phyloP scores from a whole-genome alignment of 2,113 vertebrate species.

The Sylvilagus bachmani region DNA sequence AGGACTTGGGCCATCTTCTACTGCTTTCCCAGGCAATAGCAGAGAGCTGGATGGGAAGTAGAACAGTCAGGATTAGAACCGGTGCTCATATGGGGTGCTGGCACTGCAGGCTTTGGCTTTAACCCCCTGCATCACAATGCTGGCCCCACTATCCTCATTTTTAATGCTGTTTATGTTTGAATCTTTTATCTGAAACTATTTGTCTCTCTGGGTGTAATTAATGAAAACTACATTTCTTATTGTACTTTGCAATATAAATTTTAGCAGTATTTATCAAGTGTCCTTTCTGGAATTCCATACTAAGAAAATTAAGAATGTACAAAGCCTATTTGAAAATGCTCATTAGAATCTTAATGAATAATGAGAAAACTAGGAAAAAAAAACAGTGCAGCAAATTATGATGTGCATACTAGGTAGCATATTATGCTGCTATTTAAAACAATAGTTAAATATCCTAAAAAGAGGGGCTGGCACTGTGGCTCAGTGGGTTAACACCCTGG shows the following conservation, averaged over 20 bases:
- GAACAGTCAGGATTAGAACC: too few species aligned
- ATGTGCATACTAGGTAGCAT: neutral
- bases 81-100: too few species aligned
- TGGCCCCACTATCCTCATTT: neutral
- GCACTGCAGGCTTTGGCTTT: too few species aligned
- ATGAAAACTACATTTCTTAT: neutral
- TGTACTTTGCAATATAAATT: neutral
- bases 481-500: too few species aligned
- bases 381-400: neutral
- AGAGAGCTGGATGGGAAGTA: too few species aligned
- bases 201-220: neutral
- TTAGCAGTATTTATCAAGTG: neutral
- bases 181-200: conserved; percentile 14
- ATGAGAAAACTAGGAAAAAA: neutral
- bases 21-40: too few species aligned
- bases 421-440: conserved; percentile 17
- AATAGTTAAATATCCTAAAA: neutral
- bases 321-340: conserved; percentile 2
- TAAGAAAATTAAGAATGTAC: conserved; percentile 20
- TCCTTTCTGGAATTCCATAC: neutral
- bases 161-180: neutral
- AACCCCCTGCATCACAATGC: neutral
- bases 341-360: neutral
- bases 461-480: neutral
- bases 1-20: too few species aligned